Evolutionary conservation across 2,113 vertebrate species (phyloP), one percentile per base, ranked within the genome.

Genomic region (Melanotaenia duboulayi): DNA sequence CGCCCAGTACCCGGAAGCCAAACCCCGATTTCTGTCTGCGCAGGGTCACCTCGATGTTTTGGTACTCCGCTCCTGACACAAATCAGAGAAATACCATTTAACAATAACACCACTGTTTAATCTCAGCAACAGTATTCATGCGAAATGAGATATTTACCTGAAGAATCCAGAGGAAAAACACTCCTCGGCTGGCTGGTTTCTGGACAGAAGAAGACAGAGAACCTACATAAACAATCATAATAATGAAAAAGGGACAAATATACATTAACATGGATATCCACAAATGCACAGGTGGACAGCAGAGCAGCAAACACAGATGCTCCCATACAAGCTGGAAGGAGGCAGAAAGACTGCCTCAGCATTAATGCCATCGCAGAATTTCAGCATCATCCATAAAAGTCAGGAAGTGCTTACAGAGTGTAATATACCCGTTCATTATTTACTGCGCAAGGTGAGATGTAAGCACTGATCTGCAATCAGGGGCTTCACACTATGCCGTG

Each of bases 11-110:
- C 83, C 98, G 95, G 94, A 99, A 99, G 58, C 98, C 98, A 80
- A 99, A 99, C 42, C 98, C 98, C 58, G 97, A 98, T 87, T 99
- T 97, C 94, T 99, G 97, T 73, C 97, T 93, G 69, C 96, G 95
- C 91, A 99, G 95, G 80, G 97, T 95, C 86, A 99, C 97, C 92
- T 98, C 97, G 73, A 99, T 84, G 81, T 99, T 97, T 86, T 97
- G 97, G 92, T 95, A 99, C 85, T 98, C 97, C 0, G 92, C 91
- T 87, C 93, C 96, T 96, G 89, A 68, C 71, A 87, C 3, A 28
- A 22, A 32, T 81, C 42, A 54, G 19, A 55, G 11, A 3, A 35
- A 35, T 25, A 23, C 11, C 3, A 24, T 35, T 11, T 7, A 35
- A 39, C 28, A 44, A 4, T n/a, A 48, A 11, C 2, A 12, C 25